Evolutionary conservation across 1,140 invertebrate species (phyloP).

Genomic region (Drosophila chauvacae): DNA sequence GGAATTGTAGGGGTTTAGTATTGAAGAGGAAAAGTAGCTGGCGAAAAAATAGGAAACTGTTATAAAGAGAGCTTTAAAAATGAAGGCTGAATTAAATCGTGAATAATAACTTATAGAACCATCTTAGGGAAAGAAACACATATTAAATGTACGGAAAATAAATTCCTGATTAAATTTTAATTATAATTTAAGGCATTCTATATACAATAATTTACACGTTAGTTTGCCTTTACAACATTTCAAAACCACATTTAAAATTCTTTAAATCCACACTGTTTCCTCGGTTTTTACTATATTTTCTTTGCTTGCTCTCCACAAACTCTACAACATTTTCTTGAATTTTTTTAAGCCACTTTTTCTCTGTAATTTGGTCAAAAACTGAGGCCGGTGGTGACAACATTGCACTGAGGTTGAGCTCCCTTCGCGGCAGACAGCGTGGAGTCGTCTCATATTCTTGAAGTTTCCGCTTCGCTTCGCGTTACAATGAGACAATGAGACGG

Average conservation of each 20-base stretch:
- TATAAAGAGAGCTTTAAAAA: not conserved
- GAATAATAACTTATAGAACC: not conserved
- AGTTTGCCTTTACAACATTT: not conserved
- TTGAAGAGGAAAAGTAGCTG: slow-evolving; percentile 3
- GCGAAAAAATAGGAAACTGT: not conserved
- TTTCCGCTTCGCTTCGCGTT: slow-evolving; percentile 71
- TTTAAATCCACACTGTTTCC: not conserved
- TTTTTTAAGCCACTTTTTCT: slow-evolving; percentile 1
- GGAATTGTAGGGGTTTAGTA: slow-evolving; percentile 24
- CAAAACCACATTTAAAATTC: not conserved
- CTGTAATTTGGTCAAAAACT: slow-evolving; percentile 1
- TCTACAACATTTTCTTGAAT: not conserved
- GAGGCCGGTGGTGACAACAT: slow-evolving; percentile 32
- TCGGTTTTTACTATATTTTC: not conserved
- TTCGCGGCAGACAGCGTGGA: slow-evolving; percentile 56
- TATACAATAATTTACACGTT: not conserved
- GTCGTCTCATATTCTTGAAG: slow-evolving; percentile 52
- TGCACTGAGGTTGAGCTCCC: slow-evolving; percentile 1
- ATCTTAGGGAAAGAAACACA: not conserved
- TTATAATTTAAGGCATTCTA: too few species aligned
- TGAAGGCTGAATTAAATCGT: not conserved
- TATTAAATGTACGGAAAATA: not conserved
- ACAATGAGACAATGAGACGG: slow-evolving; percentile 51
- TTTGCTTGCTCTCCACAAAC: not conserved
- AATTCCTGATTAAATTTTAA: not conserved